Percentiles rank a stretch among this genome's conserved stretches.
Conservation (phyloP, 2,797 vertebrate genomes). For the Rhinichthys osculus region DNA sequence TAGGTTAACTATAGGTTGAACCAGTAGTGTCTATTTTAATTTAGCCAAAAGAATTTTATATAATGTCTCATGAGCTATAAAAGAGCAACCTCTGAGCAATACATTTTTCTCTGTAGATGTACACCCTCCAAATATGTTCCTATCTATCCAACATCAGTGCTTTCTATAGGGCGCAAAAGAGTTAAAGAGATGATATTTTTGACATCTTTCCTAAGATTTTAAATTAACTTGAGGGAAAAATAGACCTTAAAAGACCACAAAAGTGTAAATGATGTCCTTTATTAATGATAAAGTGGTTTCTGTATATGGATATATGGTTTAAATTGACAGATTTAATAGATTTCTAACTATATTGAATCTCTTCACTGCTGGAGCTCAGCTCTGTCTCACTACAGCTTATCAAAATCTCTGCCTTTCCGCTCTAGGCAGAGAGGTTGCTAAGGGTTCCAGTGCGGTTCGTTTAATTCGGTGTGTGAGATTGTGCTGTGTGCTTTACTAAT, state of each 20-base stretch:
- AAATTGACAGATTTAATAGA: not conserved
- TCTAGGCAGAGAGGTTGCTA: conserved; percentile 45
- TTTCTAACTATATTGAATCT: not conserved
- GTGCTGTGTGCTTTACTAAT: conserved; percentile 56
- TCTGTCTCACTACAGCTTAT: not conserved
- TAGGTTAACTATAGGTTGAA: not conserved
- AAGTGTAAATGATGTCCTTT: not conserved
- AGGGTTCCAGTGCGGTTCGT: conserved; percentile 30
- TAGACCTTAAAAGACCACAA: not conserved
- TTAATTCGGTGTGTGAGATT: conserved; percentile 52
- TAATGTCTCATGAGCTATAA: not conserved
- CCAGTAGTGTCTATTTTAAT: not conserved
- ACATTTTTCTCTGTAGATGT: not conserved
- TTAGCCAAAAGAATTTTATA: not conserved
- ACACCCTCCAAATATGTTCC: not conserved
- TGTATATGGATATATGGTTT: not conserved
- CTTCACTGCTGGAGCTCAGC: not conserved
- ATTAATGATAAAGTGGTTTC: not conserved
- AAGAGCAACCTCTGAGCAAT: not conserved
- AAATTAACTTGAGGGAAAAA: not conserved
- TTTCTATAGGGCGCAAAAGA: not conserved
- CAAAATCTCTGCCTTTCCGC: conserved; percentile 28
- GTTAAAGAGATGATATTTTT: not conserved
- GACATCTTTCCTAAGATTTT: not conserved
- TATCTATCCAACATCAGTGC: not conserved